A percentile compares a stretch with the other conserved stretches of the same genome.
Conservation (phyloP, 1,140 invertebrate genomes). For the Apis dorsata region DNA sequence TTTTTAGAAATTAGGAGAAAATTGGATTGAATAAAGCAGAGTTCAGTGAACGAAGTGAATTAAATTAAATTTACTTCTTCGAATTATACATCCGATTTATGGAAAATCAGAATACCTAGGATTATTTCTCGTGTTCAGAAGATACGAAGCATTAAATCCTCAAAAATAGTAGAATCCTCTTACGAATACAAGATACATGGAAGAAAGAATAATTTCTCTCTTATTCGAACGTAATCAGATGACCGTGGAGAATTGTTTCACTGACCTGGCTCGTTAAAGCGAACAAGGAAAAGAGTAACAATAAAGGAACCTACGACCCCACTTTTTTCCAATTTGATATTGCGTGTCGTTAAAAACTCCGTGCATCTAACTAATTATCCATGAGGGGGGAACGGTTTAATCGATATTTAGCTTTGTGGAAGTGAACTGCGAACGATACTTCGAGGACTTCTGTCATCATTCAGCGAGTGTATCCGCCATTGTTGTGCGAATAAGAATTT, state of each 20-base stretch:
- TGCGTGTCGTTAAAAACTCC: constrained; percentile 75
- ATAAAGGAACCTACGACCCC: constrained; percentile 60
- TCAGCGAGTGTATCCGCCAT: neutral
- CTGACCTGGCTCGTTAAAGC: neutral
- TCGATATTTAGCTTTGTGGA: constrained; percentile 71
- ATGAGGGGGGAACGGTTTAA: constrained; percentile 71
- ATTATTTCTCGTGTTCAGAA: too few relatives aligned
- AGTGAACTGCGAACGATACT: constrained; percentile 53
- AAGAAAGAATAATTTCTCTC: neutral
- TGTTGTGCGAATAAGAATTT: constrained; percentile 39
- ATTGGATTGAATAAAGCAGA: too few relatives aligned
- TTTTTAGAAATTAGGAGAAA: too few relatives aligned
- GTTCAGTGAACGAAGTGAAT: too few relatives aligned
- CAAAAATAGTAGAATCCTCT: too few relatives aligned
- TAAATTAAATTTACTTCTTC: too few relatives aligned
- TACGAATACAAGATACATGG: too few relatives aligned
- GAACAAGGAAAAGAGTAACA: constrained; percentile 14
- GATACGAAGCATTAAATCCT: too few relatives aligned
- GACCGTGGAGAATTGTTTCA: constrained; percentile 8
- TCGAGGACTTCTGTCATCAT: constrained; percentile 26
- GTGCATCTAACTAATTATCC: constrained; percentile 73
- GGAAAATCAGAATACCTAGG: too few relatives aligned
- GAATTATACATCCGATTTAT: too few relatives aligned
- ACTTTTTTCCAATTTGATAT: constrained; percentile 70
- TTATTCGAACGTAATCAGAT: neutral